Base-by-base conservation (phyloP, 2,797 vertebrate genomes). In the Tragopan temminckii region DNA sequence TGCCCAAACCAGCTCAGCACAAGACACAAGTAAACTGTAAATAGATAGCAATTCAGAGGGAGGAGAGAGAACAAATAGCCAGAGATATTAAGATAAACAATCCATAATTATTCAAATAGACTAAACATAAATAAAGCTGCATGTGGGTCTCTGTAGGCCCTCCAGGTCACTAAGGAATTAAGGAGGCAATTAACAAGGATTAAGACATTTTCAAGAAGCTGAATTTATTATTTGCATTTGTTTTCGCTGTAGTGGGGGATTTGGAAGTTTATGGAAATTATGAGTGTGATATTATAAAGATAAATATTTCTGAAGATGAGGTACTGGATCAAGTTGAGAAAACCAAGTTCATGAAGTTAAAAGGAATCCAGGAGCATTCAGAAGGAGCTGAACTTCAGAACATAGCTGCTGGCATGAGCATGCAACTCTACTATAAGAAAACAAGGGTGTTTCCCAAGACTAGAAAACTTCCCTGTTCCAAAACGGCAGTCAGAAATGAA, bases 11-110 rank as follows among this genome's bases (percentile, higher is more conserved):
- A 94, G 92, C 88, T 92, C 91, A 91, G 78, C 58, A 69, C 57
- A 91, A 63, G 64, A 68, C 72, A 53, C n/a, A 88, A 91, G 88
- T 38, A 95, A 95, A 94, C 21, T 1, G 27, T 86, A 95, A 95
- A 95, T 75, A 97, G 71, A 85, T 35, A 79, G 80, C 77, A 95
- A 95, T 77, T 92, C 82, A 62, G 77, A 94, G 80, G 87, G 89
- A 95, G 78, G 74, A 90, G 91, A 88, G 35, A 24, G 69, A 92
- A 62, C 55, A 87, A 96, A 94, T 58, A 93, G 89, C 86, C 81
- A 95, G 85, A 96, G 93, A 96, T 95, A 88, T 89, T 77, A 86
- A 92, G 93, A 96, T 97, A 97, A 96, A 92, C 91, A 95, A 94
- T 80, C 59, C 45, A 75, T 81, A 88, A 90, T 90, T 95, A 95